Conservation (phyloP, 1,140 invertebrate species). For the Drosophila rhopaloa region DNA sequence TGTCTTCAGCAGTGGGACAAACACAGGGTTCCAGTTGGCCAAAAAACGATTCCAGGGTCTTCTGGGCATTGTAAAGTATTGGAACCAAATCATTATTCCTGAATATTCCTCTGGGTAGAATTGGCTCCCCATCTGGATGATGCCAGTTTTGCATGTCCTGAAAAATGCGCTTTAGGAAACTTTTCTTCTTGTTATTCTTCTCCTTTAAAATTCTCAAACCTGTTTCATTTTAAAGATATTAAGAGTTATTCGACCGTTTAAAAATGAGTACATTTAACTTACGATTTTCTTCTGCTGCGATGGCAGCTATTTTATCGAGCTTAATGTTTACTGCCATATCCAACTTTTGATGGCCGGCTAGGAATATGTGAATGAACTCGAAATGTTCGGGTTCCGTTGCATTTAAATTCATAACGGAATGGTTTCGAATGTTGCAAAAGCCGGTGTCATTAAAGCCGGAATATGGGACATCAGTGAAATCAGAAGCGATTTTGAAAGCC, state of each 20-base stretch:
- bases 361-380: constrained; percentile 8
- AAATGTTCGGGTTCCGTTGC: neutral
- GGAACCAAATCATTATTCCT: neutral
- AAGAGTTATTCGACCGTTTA: neutral
- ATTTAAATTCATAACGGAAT: too few species aligned
- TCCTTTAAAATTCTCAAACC: neutral
- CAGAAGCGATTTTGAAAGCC: neutral
- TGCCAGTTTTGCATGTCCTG: constrained; percentile 8
- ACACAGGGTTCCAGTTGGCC: constrained; percentile 7
- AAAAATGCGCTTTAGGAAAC: constrained; percentile 1
- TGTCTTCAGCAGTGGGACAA: neutral
- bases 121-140: neutral
- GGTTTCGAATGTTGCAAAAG: neutral
- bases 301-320: neutral
- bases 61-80: neutral
- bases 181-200: too few species aligned
- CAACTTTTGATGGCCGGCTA: neutral
- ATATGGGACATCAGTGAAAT: constrained; percentile 22
- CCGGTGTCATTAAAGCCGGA: constrained; percentile 3
- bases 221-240: neutral
- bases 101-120: neutral
- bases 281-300: neutral
- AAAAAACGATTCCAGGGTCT: neutral
- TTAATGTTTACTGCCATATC: neutral
- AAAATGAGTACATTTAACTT: neutral